These are phyloP conservation scores for Neoscelio sp. DNA, from an alignment of 2,888 invertebrate genomes.

Conservation along the genomic window DNA sequence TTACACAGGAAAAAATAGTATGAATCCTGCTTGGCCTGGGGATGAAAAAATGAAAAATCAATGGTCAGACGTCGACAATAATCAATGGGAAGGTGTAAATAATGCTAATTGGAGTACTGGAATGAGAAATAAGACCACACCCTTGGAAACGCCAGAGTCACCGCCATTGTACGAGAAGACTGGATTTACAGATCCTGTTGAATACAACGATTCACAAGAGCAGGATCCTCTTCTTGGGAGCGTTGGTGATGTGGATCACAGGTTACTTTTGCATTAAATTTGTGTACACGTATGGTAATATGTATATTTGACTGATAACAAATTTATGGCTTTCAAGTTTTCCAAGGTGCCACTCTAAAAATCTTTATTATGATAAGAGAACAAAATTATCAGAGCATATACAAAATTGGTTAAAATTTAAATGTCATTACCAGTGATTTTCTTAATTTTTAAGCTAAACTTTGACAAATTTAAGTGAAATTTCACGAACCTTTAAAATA, in stretches of 20 bases:
- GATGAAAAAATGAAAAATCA: conserved; percentile 74
- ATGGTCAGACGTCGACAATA: conserved; percentile 79
- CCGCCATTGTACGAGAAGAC: conserved; percentile 88
- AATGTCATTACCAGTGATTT: too few relatives aligned
- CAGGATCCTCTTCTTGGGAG: conserved; percentile 80
- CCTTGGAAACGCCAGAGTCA: conserved; percentile 87
- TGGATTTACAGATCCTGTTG: conserved; percentile 85
- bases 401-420: too few relatives aligned
- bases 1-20: conserved; percentile 76
- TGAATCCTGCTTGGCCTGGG: conserved; percentile 78
- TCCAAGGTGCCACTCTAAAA: too few relatives aligned
- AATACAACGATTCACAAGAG: conserved; percentile 85
- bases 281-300: too few relatives aligned
- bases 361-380: too few relatives aligned
- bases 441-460: too few relatives aligned
- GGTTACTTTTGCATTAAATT: conserved; percentile 69
- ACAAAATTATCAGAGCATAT: too few relatives aligned
- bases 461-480: background rate
- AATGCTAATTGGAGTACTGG: conserved; percentile 76
- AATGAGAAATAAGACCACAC: conserved; percentile 73
- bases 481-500: conserved; percentile 8
- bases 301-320: too few relatives aligned
- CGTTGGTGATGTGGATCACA: conserved; percentile 81
- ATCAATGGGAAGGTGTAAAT: conserved; percentile 78
- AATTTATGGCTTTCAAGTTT: too few relatives aligned